Conservation (phyloP, 2,888 invertebrate genomes). For the Arrhopalites spinosus region DNA sequence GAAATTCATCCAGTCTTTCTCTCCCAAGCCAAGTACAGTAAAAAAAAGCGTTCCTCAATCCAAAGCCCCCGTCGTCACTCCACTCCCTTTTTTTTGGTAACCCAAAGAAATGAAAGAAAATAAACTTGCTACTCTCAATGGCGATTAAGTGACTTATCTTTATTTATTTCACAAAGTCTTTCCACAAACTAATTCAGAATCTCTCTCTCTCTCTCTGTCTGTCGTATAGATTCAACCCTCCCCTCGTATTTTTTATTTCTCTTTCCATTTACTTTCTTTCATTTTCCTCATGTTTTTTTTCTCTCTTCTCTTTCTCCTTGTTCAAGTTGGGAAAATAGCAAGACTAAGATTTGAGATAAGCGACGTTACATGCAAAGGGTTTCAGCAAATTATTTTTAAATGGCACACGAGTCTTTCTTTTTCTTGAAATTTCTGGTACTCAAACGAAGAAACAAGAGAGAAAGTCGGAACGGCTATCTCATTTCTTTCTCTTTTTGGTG, state of each 20-base stretch:
- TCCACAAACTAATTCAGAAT: slow-evolving; percentile 6
- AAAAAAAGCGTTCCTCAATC: too few species aligned
- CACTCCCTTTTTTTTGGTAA: too few species aligned
- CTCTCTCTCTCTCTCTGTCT: not conserved
- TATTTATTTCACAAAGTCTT: slow-evolving; percentile 15
- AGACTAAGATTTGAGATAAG: slow-evolving; percentile 10
- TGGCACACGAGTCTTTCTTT: slow-evolving; percentile 6
- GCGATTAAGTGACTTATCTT: slow-evolving; percentile 14
- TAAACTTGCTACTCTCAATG: slow-evolving; percentile 9
- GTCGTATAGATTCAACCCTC: not conserved
- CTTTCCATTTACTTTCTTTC: not conserved
- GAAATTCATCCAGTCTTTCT: not conserved
- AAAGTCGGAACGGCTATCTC: not conserved
- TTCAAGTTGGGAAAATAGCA: not conserved
- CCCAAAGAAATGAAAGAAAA: not conserved
- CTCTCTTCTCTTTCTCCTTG: not conserved
- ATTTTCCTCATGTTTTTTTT: not conserved
- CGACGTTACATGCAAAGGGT: slow-evolving; percentile 11
- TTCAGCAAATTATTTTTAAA: slow-evolving; percentile 14
- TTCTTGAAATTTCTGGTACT: too few species aligned
- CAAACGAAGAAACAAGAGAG: too few species aligned
- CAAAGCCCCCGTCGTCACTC: too few species aligned
- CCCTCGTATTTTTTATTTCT: not conserved
- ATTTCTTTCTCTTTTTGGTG: not conserved
- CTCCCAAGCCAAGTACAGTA: too few species aligned